Conservation (phyloP, 2,888 invertebrate species). For the Trissoscelio sp. region DNA sequence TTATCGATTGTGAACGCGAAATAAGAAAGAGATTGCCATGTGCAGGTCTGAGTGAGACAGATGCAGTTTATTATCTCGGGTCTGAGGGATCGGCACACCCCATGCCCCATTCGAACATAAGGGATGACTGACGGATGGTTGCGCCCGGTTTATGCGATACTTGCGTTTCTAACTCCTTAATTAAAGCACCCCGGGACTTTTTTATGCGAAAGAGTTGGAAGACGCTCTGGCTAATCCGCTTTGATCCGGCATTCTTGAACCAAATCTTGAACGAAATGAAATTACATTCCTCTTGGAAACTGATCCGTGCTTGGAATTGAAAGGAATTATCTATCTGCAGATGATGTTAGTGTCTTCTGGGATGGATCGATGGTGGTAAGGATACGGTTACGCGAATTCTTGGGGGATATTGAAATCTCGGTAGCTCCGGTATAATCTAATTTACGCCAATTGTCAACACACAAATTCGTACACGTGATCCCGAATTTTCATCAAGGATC, state of each 20-base stretch:
- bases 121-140: constrained; percentile 33
- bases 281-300: constrained; percentile 2
- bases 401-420: constrained; percentile 4
- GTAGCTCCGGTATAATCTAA: not conserved
- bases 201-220: constrained; percentile 15
- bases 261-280: not conserved
- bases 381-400: constrained; percentile 2
- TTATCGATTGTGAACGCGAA: constrained; percentile 70
- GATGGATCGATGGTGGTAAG: not conserved
- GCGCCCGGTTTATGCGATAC: constrained; percentile 7
- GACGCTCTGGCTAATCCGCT: not conserved
- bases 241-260: not conserved
- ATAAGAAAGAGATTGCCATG: constrained; percentile 57
- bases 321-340: constrained; percentile 4
- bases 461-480: constrained; percentile 20
- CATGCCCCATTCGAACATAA: not conserved
- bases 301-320: constrained; percentile 5
- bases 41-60: constrained; percentile 31
- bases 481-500: constrained; percentile 6
- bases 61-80: constrained; percentile 45
- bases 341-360: not conserved
- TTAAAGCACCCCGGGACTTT: constrained; percentile 13
- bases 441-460: not conserved
- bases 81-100: constrained; percentile 14
- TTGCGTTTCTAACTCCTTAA: constrained; percentile 23